Evolutionary conservation across 2,888 invertebrate species (phyloP).

Genomic region (Salticus scenicus): DNA sequence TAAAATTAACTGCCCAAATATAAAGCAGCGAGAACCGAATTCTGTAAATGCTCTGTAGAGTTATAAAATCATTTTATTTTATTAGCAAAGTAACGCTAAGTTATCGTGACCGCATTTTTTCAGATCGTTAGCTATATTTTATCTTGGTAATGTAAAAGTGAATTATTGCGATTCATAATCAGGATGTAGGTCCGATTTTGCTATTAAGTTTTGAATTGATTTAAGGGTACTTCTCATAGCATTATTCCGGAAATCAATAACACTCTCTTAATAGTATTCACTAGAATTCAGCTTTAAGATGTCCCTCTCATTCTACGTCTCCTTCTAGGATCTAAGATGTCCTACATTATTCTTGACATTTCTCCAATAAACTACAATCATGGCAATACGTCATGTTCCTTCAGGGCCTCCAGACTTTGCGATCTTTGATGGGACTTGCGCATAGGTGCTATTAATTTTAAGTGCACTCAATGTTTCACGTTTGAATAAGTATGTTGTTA

Average conservation of each 20-base stretch:
- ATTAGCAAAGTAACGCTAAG: too few species aligned
- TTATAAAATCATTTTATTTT: too few species aligned
- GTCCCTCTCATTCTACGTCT: not conserved
- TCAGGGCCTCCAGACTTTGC: not conserved
- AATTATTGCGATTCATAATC: too few species aligned
- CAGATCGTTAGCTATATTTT: too few species aligned
- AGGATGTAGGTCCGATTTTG: too few species aligned
- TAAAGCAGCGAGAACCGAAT: too few species aligned
- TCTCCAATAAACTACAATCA: not conserved
- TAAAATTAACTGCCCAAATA: too few species aligned
- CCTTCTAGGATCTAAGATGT: not conserved
- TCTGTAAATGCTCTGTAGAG: too few species aligned
- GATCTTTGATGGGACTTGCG: not conserved
- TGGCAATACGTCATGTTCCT: not conserved
- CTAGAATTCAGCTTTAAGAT: too few species aligned
- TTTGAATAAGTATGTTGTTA: not conserved
- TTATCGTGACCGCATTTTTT: too few species aligned
- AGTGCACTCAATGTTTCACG: not conserved
- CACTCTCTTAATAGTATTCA: not conserved
- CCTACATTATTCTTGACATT: constrained; percentile 6
- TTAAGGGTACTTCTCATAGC: too few species aligned
- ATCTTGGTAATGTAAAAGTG: too few species aligned
- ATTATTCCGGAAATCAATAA: not conserved
- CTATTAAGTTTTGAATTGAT: not conserved
- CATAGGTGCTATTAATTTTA: not conserved